Evolutionary conservation across 2,113 vertebrate genomes (phyloP), one percentile per base, ranked within the genome.

Genomic region (Eurypyga helias): DNA sequence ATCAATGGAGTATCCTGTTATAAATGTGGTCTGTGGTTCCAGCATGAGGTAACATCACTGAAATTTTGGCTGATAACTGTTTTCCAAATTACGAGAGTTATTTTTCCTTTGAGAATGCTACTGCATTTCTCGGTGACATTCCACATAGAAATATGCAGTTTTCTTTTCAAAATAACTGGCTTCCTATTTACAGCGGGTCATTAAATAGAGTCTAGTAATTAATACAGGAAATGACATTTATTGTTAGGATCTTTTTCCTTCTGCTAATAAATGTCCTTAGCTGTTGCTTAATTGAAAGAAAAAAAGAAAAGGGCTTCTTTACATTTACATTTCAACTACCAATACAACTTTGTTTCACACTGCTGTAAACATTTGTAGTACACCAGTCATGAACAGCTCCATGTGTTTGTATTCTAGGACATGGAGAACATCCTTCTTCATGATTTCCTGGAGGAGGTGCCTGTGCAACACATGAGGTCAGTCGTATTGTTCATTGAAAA

Each of bases 401-500:
- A 70, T 66, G 4, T 49, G 38, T 62, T 93, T 95, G 6, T 62
- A 9, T 96, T 93, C 46, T 58, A 98, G 98, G 96, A 97, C 60
- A 92, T 98, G 13, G 98, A 98, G 43, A 97, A 96, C 11, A 49
- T 97, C 29, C 95, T 98, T 24, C 91, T 98, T 55, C 38, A 81
- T 1, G 97, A 98, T 83, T 98, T 98, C 80, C 80, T 98, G 89
- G 96, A 97, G 67, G 97, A 98, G 16, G 64, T 97, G 36, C 86
- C 97, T 58, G 80, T 97, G 46, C 87, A 98, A 65, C 80, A 98
- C 83, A 90, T 98, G 64, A 93, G 95, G 34, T 94, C 88, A 52
- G 91, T 98, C 69, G 93, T 58, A 78, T 57, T 70, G 24, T 98
- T 98, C 73, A 97, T 97, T 90, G 97, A 98, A 96, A 98, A 97